Base-by-base conservation (phyloP, 1,140 invertebrate species). In the Camponotus vicinus region DNA sequence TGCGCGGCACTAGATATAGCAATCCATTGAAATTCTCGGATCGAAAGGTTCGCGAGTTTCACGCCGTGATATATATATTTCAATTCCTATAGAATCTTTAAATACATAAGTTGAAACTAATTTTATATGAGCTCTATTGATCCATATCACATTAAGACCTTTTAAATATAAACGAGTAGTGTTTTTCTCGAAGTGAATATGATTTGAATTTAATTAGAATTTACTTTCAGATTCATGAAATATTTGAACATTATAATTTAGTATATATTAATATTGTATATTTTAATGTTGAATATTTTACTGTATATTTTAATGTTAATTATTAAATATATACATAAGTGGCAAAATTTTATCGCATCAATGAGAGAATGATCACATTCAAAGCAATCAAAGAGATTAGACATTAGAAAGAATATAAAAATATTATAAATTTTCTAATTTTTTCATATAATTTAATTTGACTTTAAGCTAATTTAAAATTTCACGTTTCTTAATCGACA, bases 161-260 rank as follows among this genome's bases (percentile, higher is more conserved):
- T 57, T 52, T 34, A 70, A 27, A 70, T 8, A 9, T 32, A 52
- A 70, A 32, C 18, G 18, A 4, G 1, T 67, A 9, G 3, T 40
- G 3, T 15, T 70, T 49, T 5, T 49, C 45, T 13, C 3, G 5
- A 52, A 0, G 32, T 49, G 34, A 52, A 4, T 52, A 34, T 52
- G 1, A 57, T n/a, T 57, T 55, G 34, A 57, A 75, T 40, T 75
- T 40, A 75, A 75, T 75, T 59, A 40, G 21, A 71, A 71, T 52
- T 27, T 5, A 71, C 52, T 1, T 7, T 8, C n/a, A 40, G 0
- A 15, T 15, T 76, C 2, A 34, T 37, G n/a, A 40, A 76, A 27
- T 76, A 59, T 8, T 42, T 76, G 21, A 76, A 61, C 8, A 42
- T 61, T 32, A 61, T 42, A 59, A 61, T 27, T 27, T 27, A 27